Evolutionary conservation across 2,113 vertebrate species (phyloP).

Genomic region (Pantherophis guttatus): DNA sequence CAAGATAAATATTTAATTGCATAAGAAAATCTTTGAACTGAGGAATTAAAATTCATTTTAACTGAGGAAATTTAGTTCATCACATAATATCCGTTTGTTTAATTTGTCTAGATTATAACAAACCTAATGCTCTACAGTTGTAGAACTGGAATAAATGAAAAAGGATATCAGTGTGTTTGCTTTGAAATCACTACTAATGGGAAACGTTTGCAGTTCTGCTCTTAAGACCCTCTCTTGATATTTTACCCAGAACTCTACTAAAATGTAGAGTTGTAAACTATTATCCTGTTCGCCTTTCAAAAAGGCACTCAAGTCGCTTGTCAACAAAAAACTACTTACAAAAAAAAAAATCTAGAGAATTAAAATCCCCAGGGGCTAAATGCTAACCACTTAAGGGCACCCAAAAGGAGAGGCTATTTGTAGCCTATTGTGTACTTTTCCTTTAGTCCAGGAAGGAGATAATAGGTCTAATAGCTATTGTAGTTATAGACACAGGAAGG

Average conservation of each 20-base stretch:
- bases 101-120: neutral
- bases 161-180: neutral
- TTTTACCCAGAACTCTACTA: neutral
- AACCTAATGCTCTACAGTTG: neutral
- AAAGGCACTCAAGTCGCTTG: neutral
- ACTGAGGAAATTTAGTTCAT: neutral
- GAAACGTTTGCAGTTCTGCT: neutral
- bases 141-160: neutral
- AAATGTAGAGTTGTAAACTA: neutral
- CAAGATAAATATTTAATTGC: neutral
- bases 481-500: neutral
- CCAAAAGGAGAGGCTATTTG: neutral
- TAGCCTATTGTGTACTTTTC: neutral
- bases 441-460: neutral
- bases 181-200: neutral
- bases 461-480: neutral
- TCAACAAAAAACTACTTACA: neutral
- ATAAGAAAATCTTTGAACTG: neutral
- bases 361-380: neutral
- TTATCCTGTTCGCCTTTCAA: neutral
- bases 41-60: neutral
- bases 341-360: neutral
- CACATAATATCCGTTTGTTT: neutral
- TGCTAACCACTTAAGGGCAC: neutral
- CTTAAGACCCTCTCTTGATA: neutral